Evolutionary conservation across 2,888 invertebrate species (phyloP).

Genomic region (Fragum fragum): DNA sequence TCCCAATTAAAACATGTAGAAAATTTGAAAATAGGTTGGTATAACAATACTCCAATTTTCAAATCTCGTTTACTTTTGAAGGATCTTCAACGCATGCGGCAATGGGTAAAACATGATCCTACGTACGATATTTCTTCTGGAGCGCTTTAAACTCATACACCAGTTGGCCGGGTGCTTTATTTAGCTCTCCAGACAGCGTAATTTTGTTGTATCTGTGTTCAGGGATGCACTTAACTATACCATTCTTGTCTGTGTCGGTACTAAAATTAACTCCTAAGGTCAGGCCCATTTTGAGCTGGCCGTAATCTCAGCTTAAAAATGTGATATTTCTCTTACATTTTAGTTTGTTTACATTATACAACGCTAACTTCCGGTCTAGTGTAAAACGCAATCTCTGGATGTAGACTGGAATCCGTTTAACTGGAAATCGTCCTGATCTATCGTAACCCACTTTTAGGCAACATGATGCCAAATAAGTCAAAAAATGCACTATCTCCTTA

Average conservation of each 20-base stretch:
- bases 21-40: too few relatives aligned
- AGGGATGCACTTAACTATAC: slow-evolving; percentile 56
- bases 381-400: too few relatives aligned
- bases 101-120: too few relatives aligned
- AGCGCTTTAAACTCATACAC: slow-evolving; percentile 51
- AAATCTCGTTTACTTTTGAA: too few relatives aligned
- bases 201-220: slow-evolving; percentile 19
- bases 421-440: too few relatives aligned
- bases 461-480: too few relatives aligned
- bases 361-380: slow-evolving; percentile 1
- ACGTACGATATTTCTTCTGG: slow-evolving; percentile 56
- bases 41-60: too few relatives aligned
- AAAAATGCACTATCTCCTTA: too few relatives aligned
- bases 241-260: slow-evolving; percentile 37
- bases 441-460: too few relatives aligned
- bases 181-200: not conserved
- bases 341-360: slow-evolving; percentile 12
- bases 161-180: slow-evolving; percentile 37
- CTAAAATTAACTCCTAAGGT: slow-evolving; percentile 33
- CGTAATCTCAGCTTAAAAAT: not conserved
- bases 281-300: slow-evolving; percentile 32
- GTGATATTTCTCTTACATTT: not conserved
- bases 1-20: too few relatives aligned
- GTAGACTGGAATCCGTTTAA: too few relatives aligned
- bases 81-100: too few relatives aligned